phyloP scores from a whole-genome alignment of 2,113 vertebrate genomes.

The Cynopterus brachyotis region DNA sequence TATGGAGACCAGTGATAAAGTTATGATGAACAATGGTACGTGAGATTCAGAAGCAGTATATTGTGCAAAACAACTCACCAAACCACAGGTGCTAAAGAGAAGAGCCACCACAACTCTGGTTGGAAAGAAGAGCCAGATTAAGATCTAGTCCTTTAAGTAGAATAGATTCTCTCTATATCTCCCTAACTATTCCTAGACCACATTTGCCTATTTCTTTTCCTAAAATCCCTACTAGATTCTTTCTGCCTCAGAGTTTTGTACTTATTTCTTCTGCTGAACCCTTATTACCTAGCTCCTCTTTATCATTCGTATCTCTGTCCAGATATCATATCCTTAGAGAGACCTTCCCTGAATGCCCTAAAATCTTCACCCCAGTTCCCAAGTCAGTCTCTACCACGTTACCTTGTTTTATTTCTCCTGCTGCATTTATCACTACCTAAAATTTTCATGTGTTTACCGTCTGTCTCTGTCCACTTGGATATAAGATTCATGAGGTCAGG shows the following conservation, averaged over 20 bases:
- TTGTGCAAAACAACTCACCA: slow-evolving; percentile 2
- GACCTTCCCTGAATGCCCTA: background rate
- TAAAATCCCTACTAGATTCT: background rate
- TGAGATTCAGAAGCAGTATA: background rate
- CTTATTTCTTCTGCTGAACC: background rate
- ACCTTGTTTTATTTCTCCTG: background rate
- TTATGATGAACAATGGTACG: background rate
- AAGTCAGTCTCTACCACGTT: background rate
- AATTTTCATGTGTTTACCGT: background rate
- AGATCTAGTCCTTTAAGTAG: background rate
- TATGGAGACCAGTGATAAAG: background rate
- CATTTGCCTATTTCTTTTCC: background rate
- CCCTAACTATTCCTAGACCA: background rate
- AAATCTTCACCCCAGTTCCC: background rate
- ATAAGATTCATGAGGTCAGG: background rate
- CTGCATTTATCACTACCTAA: background rate
- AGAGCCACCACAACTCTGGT: background rate
- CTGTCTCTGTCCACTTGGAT: background rate
- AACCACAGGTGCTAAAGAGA: background rate
- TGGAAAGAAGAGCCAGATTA: background rate
- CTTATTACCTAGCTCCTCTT: background rate
- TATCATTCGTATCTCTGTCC: background rate
- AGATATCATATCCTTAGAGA: background rate
- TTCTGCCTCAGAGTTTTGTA: background rate
- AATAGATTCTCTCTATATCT: background rate